phyloP scores from a whole-genome alignment of 2,113 vertebrate genomes.

The Nicator chloris region DNA sequence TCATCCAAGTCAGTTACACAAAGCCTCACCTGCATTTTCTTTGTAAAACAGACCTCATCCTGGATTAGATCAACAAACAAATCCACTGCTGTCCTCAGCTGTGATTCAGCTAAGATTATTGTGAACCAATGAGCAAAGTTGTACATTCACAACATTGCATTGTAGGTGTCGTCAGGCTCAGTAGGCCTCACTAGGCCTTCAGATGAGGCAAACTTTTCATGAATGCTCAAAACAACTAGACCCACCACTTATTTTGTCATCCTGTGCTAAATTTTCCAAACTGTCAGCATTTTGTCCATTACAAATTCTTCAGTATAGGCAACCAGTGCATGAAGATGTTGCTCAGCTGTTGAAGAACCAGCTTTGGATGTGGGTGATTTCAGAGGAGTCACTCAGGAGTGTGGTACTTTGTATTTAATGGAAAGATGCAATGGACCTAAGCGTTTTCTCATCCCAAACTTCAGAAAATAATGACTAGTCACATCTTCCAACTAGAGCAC shows the following conservation, averaged over 20 bases:
- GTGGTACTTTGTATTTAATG: not conserved
- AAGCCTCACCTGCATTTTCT: not conserved
- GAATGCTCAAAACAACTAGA: not conserved
- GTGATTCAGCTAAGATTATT: not conserved
- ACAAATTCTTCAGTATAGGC: not conserved
- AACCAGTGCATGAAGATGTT: not conserved
- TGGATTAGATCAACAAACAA: not conserved
- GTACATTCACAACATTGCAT: not conserved
- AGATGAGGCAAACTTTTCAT: not conserved
- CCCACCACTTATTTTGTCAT: not conserved
- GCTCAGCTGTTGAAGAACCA: not conserved
- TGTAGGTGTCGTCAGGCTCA: not conserved
- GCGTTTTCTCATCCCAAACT: not conserved
- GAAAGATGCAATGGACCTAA: not conserved
- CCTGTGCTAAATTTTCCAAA: not conserved
- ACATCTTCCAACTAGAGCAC: not conserved
- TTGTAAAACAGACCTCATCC: not conserved
- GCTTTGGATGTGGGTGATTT: not conserved
- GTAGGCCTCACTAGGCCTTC: not conserved
- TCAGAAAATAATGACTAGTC: not conserved
- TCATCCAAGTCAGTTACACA: not conserved
- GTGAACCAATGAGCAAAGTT: not conserved
- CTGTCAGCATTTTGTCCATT: not conserved
- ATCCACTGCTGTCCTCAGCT: not conserved
- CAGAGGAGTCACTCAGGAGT: not conserved